Base-by-base conservation (phyloP, 1,140 invertebrate species). In the Aphidius ervi region DNA sequence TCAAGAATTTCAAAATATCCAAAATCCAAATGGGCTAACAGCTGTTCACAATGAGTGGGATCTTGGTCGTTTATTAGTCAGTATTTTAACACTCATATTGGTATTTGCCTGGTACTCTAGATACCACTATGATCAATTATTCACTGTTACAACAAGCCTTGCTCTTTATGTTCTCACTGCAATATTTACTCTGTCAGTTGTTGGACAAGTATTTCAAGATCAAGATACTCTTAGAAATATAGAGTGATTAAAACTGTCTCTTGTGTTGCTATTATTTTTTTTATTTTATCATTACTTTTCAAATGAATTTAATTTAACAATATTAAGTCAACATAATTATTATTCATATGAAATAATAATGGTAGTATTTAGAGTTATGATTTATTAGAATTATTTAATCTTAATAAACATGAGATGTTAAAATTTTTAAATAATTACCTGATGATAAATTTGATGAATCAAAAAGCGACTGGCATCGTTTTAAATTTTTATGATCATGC, bases 31-130 rank as follows among this genome's bases (percentile, higher is more conserved):
- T 70, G 65, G 76, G 63, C 54, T 76, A 53, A 70, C 70, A 74
- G 63, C 78, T 72, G 65, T 79, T 74, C 73, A 81, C 75, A 63
- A 76, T 10, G 78, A 80, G 31, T 80, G 78, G 78, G 71, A 83
- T 47, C 75, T 85, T 43, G 84, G 81, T 40, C 70, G 83, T 56
- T 66, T 85, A 3, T 67, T 87, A 56, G 74, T 77, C 43, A 70
- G 80, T 57, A 64, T 78, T 54, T 62, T 79, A 41, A 74, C 75
- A 41, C 62, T 81, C 8, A 68, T 73, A n/a, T 67, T 87, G 39
- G 78, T 77, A 54, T 62, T 84, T 23, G 77, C 85, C 48, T 87
- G 86, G 86, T 87, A 86, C 65, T 82, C 83, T n/a, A 75, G 85
- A 45, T 84, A 85, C 60, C 79, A 83, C 58, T 86, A 86, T 68